A percentile compares a stretch with the other conserved stretches of the same genome.
Evolutionary conservation across 2,888 invertebrate species (phyloP).

Genomic region (Polymixis flavicincta): DNA sequence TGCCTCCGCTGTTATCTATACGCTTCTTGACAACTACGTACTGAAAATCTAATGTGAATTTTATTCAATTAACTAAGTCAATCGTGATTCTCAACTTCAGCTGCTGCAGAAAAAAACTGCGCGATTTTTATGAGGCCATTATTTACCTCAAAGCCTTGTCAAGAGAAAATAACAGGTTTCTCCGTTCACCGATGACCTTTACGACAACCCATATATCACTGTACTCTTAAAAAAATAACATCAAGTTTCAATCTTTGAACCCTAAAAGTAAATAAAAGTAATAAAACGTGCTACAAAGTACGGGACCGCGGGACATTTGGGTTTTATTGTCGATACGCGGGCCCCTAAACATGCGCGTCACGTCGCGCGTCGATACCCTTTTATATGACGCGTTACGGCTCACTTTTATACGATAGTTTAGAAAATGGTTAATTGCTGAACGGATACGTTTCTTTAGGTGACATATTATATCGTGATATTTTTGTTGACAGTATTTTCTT

Average conservation of each 20-base stretch:
- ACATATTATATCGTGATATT: constrained; percentile 10
- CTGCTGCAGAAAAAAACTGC: not conserved
- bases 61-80: not conserved
- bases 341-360: constrained; percentile 56
- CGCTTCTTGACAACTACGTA: not conserved
- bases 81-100: no score
- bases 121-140: not conserved
- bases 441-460: constrained; percentile 31
- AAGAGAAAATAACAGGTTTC: constrained; percentile 8
- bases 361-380: constrained; percentile 61
- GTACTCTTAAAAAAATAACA: constrained; percentile 56
- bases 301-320: constrained; percentile 59
- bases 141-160: not conserved
- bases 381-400: constrained; percentile 55
- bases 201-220: constrained; percentile 44
- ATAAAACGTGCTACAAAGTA: constrained; percentile 67
- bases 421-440: constrained; percentile 58
- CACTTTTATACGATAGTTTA: constrained; percentile 61
- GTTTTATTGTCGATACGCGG: constrained; percentile 67
- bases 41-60: not conserved
- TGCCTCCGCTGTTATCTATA: no score
- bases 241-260: constrained; percentile 61
- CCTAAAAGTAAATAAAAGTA: constrained; percentile 67
- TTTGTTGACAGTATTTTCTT: not conserved
- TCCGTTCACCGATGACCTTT: constrained; percentile 30